Percentiles rank a stretch among this genome's conserved stretches.
These are phyloP conservation scores for Periphyllus acericola DNA, from an alignment of 2,888 invertebrate genomes.

Conservation along the genomic window DNA sequence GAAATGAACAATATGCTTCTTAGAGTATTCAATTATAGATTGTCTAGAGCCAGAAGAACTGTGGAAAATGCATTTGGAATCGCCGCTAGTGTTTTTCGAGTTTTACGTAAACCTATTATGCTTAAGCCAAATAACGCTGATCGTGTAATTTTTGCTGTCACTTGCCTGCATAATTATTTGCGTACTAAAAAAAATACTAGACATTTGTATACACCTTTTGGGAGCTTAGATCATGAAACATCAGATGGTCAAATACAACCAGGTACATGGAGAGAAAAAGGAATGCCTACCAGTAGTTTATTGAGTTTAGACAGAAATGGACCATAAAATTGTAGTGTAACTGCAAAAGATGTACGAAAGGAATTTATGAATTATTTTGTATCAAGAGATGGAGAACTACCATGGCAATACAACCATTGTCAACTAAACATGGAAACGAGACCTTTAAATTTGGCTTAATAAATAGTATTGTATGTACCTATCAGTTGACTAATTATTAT, in stretches of 20 bases:
- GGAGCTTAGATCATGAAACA: constrained; percentile 18
- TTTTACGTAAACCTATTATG: not conserved
- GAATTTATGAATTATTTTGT: constrained; percentile 23
- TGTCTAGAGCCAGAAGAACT: not conserved
- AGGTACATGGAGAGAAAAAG: constrained; percentile 22
- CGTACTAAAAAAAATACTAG: not conserved
- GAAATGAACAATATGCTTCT: not conserved
- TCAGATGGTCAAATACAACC: constrained; percentile 7
- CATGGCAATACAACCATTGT: constrained; percentile 15
- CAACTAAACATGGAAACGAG: too few species aligned
- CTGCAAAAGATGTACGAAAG: not conserved
- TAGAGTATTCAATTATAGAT: not conserved
- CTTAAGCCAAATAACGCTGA: not conserved
- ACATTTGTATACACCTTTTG: not conserved
- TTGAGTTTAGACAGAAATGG: not conserved
- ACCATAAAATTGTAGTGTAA: constrained; percentile 19
- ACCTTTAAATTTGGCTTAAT: too few species aligned
- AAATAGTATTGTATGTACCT: too few species aligned
- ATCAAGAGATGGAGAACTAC: constrained; percentile 5
- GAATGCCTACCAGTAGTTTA: not conserved
- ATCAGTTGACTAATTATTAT: too few species aligned
- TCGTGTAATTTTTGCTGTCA: not conserved
- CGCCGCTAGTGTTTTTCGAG: not conserved
- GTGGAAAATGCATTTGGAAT: not conserved
- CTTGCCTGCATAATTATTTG: not conserved